A percentile compares a stretch with the other conserved stretches of the same genome.
These are phyloP conservation scores for Rhabditoides inermis DNA, from an alignment of 2,888 invertebrate species.

Conservation along the genomic window DNA sequence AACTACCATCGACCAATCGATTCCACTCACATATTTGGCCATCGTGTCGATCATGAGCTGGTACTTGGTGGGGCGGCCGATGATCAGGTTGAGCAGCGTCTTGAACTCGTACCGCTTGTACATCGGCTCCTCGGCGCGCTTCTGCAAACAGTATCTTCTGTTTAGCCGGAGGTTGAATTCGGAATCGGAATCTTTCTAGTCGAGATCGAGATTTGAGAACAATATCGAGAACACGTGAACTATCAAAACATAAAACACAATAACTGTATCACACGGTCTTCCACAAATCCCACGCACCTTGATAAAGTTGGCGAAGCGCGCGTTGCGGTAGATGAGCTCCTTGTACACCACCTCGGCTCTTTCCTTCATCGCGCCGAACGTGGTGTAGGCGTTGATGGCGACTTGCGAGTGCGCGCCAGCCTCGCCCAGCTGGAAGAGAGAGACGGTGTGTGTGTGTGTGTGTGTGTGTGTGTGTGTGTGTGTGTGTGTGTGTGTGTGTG, in stretches of 20 bases:
- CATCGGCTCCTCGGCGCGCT: slow-evolving; percentile 5
- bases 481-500: neutral
- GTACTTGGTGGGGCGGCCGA: slow-evolving; percentile 31
- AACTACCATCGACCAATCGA: no score
- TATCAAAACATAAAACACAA: no score
- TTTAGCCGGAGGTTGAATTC: no score
- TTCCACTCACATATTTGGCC: no score
- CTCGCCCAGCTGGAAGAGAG: slow-evolving; percentile 13
- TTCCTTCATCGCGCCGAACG: slow-evolving; percentile 27
- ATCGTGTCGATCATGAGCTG: slow-evolving; percentile 29
- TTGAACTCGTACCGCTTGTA: slow-evolving; percentile 28
- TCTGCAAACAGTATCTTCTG: neutral
- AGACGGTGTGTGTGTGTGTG: neutral
- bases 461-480: neutral
- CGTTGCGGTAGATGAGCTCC: slow-evolving; percentile 17
- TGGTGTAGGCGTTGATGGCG: slow-evolving; percentile 29
- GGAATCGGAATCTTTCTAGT: no score
- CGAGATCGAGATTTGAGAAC: no score
- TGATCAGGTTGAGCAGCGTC: slow-evolving; percentile 28
- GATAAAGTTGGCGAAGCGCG: slow-evolving; percentile 25
- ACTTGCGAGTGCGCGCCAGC: slow-evolving; percentile 6
- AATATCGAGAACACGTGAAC: no score
- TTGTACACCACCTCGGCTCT: slow-evolving; percentile 19
- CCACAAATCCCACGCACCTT: slow-evolving; percentile 13
- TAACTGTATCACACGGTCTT: no score